Evolutionary conservation across 1,140 invertebrate genomes (phyloP).

Genomic region (Drosophila santomea): DNA sequence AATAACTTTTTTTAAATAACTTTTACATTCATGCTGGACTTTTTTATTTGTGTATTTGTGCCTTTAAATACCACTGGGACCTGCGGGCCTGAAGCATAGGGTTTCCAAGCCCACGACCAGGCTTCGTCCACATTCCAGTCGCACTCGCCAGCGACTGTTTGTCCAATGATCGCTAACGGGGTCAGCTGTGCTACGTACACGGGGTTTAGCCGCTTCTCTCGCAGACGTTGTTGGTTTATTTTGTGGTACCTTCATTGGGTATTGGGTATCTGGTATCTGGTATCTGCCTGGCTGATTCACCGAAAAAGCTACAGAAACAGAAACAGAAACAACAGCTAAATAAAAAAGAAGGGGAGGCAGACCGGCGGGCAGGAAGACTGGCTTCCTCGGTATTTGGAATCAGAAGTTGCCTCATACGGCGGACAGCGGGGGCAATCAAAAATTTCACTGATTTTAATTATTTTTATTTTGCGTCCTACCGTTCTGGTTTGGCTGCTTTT

Average conservation of each 20-base stretch:
- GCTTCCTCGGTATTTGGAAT: conserved; percentile 26
- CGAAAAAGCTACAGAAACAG: conserved; percentile 11
- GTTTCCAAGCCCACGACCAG: conserved; percentile 20
- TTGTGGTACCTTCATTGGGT: conserved; percentile 18
- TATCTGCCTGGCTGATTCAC: conserved; percentile 39
- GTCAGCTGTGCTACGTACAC: conserved; percentile 56
- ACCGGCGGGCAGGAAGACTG: conserved; percentile 39
- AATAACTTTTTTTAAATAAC: not conserved
- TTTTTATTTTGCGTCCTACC: conserved; percentile 64
- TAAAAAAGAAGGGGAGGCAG: conserved; percentile 28
- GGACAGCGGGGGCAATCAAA: conserved; percentile 36
- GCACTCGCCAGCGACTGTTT: conserved; percentile 52
- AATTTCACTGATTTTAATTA: conserved; percentile 82
- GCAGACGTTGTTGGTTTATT: conserved; percentile 39
- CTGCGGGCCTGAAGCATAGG: conserved; percentile 13
- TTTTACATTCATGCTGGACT: not conserved
- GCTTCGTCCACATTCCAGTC: conserved; percentile 45
- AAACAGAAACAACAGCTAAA: not conserved
- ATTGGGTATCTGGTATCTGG: conserved; percentile 28
- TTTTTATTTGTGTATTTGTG: not conserved
- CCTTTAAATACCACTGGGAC: conserved; percentile 11
- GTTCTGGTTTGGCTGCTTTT: conserved; percentile 63
- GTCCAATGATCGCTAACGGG: conserved; percentile 63
- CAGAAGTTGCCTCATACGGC: conserved; percentile 33
- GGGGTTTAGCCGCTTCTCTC: conserved; percentile 23